Conservation (phyloP, 2,888 invertebrate genomes). For the Drosophila nr. perissopoda region DNA sequence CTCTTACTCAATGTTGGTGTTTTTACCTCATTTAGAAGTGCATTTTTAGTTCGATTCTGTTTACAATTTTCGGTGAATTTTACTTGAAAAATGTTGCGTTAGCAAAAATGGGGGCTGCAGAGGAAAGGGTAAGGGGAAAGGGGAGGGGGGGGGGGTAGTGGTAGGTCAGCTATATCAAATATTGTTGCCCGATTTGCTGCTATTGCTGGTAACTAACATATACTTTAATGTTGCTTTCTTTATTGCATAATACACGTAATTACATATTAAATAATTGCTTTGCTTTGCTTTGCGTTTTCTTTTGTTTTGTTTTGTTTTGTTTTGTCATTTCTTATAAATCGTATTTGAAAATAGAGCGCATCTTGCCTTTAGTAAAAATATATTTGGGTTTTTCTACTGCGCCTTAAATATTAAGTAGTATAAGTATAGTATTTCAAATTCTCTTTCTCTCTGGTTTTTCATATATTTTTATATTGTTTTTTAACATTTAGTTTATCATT, state of each 20-base stretch:
- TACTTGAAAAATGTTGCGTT: slow-evolving; percentile 9
- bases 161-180: slow-evolving; percentile 32
- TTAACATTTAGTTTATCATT: slow-evolving; percentile 13
- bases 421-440: slow-evolving; percentile 59
- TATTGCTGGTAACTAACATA: slow-evolving; percentile 26
- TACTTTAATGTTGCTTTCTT: slow-evolving; percentile 10
- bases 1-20: slow-evolving; percentile 60
- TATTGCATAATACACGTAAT: slow-evolving; percentile 71
- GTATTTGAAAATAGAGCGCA: slow-evolving; percentile 79
- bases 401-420: slow-evolving; percentile 59
- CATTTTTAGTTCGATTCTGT: slow-evolving; percentile 34
- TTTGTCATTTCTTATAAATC: slow-evolving; percentile 73
- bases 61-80: slow-evolving; percentile 43
- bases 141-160: neutral
- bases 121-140: neutral
- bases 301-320: slow-evolving; percentile 15
- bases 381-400: slow-evolving; percentile 77
- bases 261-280: slow-evolving; percentile 79
- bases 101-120: slow-evolving; percentile 21
- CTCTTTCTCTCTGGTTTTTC: slow-evolving; percentile 43
- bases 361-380: slow-evolving; percentile 78
- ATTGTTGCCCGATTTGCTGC: slow-evolving; percentile 39
- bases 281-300: slow-evolving; percentile 57
- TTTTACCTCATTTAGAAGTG: slow-evolving; percentile 55
- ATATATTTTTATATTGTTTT: slow-evolving; percentile 3